Percentiles rank a stretch among this genome's conserved stretches.
Evolutionary conservation across 2,113 vertebrate genomes (phyloP).

Genomic region (Regulus satrapa): DNA sequence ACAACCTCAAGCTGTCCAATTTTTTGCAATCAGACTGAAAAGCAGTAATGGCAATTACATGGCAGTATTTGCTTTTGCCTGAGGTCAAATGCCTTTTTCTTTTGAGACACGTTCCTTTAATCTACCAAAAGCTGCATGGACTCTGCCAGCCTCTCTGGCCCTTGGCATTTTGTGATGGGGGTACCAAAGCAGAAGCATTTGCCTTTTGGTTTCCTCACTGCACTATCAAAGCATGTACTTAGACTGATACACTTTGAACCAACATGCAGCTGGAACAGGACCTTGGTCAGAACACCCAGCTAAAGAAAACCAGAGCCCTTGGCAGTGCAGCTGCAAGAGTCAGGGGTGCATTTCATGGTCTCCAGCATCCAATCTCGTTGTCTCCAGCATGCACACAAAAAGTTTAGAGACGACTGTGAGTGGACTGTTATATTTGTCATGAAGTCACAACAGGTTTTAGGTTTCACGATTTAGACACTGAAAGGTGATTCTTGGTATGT

Average conservation of each 20-base stretch:
- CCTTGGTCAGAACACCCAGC: background rate
- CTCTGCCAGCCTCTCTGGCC: background rate
- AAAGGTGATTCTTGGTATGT: background rate
- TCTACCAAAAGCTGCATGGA: background rate
- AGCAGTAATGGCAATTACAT: background rate
- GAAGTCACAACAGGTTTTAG: background rate
- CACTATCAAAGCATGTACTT: fast-evolving
- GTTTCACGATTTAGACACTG: background rate
- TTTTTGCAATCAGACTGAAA: background rate
- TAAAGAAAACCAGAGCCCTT: background rate
- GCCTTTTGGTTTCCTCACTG: background rate
- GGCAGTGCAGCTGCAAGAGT: background rate
- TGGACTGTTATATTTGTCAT: background rate
- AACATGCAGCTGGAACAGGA: background rate
- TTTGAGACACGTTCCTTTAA: background rate
- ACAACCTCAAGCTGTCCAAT: background rate
- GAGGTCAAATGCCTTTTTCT: background rate
- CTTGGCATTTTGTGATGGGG: background rate
- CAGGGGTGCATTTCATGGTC: fast-evolving
- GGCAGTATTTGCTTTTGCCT: background rate
- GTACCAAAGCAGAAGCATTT: background rate
- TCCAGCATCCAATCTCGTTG: background rate
- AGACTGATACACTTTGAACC: background rate
- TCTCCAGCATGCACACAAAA: background rate
- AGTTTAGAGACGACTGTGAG: background rate